Conservation (phyloP, 2,888 invertebrate species). For the Synergus gifuensis region DNA sequence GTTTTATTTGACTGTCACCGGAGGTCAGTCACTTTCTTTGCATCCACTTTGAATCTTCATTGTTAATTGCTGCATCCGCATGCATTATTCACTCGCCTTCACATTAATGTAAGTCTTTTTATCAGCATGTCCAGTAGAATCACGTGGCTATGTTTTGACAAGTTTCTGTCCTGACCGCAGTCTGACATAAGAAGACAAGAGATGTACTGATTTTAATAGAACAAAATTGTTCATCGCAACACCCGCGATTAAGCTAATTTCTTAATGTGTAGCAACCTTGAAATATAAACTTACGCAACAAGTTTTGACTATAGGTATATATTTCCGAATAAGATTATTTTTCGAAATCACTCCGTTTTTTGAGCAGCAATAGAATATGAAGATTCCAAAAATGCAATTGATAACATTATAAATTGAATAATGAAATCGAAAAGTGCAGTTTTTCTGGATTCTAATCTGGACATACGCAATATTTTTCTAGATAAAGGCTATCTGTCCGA, state of each 20-base stretch:
- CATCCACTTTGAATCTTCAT: neutral
- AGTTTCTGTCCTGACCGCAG: neutral
- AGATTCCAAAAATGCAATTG: neutral
- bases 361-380: neutral
- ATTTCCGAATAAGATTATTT: neutral
- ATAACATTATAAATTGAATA: neutral
- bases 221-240: slow-evolving; percentile 34
- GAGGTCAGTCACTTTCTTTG: slow-evolving; percentile 8
- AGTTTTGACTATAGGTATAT: neutral
- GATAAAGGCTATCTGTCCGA: slow-evolving; percentile 36
- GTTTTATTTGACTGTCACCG: neutral
- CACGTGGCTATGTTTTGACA: slow-evolving; percentile 15
- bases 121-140: neutral
- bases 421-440: neutral
- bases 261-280: slow-evolving; percentile 32
- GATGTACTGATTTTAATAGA: slow-evolving; percentile 32
- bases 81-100: neutral
- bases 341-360: neutral
- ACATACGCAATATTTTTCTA: neutral
- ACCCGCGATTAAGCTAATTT: slow-evolving; percentile 32
- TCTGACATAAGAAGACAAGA: slow-evolving; percentile 5
- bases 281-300: slow-evolving; percentile 24
- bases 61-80: slow-evolving; percentile 6
- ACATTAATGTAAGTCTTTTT: neutral
- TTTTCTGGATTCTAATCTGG: neutral